These are phyloP conservation scores for Opisthograptis luteolata DNA, from an alignment of 2,888 invertebrate genomes.

Conservation along the genomic window DNA sequence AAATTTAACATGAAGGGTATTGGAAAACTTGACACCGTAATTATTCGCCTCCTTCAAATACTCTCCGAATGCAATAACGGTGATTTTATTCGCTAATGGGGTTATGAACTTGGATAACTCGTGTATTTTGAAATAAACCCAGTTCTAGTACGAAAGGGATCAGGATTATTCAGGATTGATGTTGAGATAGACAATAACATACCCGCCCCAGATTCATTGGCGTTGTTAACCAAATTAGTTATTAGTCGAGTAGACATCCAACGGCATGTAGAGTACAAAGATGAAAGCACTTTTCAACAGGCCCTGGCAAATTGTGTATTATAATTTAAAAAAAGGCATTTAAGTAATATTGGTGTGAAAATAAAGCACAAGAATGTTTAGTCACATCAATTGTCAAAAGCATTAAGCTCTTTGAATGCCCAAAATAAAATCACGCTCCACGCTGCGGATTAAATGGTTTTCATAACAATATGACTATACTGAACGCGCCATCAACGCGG, in stretches of 20 bases:
- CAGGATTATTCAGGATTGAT: too few species aligned
- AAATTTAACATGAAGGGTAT: too few species aligned
- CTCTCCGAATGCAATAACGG: too few species aligned
- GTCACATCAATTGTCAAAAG: slow-evolving; percentile 5
- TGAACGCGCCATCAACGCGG: slow-evolving; percentile 26
- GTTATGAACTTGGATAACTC: too few species aligned
- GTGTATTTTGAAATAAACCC: too few species aligned
- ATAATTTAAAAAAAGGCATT: too few species aligned
- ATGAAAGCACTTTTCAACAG: slow-evolving; percentile 19
- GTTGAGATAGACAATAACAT: too few species aligned
- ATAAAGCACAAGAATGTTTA: not conserved
- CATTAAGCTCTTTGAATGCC: slow-evolving; percentile 10
- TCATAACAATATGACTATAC: slow-evolving; percentile 40
- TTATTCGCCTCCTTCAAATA: too few species aligned
- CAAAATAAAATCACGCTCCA: slow-evolving; percentile 22
- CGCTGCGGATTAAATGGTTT: slow-evolving; percentile 34
- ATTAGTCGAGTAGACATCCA: slow-evolving; percentile 23
- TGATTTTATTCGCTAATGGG: too few species aligned
- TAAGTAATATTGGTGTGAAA: too few species aligned
- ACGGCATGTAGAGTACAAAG: slow-evolving; percentile 18
- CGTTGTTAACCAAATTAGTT: slow-evolving; percentile 22
- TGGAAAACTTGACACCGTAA: too few species aligned
- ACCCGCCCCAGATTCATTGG: slow-evolving; percentile 18
- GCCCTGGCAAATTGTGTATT: not conserved
- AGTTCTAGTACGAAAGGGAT: too few species aligned